phyloP scores from a whole-genome alignment of 2,113 vertebrate genomes.

The Cebidichthys violaceus region DNA sequence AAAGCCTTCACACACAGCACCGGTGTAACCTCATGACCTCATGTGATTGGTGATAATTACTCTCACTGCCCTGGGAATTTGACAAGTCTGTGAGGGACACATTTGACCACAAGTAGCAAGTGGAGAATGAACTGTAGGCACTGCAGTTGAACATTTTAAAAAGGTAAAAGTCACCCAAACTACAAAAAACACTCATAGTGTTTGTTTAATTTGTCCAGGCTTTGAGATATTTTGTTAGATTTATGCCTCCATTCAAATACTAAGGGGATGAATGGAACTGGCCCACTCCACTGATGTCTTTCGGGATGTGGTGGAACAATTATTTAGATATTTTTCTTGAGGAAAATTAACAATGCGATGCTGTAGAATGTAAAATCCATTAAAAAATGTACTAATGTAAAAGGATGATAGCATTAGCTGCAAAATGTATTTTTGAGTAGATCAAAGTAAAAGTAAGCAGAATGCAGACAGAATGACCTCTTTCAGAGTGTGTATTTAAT shows the following conservation, averaged over 20 bases:
- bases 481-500: not conserved
- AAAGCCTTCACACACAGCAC: conserved; percentile 35
- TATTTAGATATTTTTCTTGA: not conserved
- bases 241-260: not conserved
- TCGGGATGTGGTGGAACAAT: not conserved
- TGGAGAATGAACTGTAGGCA: not conserved
- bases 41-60: conserved; percentile 26
- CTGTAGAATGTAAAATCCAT: not conserved
- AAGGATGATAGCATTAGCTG: not conserved
- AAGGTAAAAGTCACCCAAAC: not conserved
- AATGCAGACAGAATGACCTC: not conserved
- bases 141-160: not conserved
- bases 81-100: not conserved
- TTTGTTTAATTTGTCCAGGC: not conserved
- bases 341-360: not conserved
- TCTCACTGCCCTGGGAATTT: not conserved
- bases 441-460: not conserved
- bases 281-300: not conserved
- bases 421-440: not conserved
- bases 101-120: not conserved
- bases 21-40: conserved; percentile 15
- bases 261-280: not conserved
- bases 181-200: not conserved
- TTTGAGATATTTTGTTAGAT: not conserved
- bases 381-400: not conserved